Base-by-base conservation (phyloP, 30 jellyfish, hydroid and myxozoan genomes). In the Pelagia noctiluca region DNA sequence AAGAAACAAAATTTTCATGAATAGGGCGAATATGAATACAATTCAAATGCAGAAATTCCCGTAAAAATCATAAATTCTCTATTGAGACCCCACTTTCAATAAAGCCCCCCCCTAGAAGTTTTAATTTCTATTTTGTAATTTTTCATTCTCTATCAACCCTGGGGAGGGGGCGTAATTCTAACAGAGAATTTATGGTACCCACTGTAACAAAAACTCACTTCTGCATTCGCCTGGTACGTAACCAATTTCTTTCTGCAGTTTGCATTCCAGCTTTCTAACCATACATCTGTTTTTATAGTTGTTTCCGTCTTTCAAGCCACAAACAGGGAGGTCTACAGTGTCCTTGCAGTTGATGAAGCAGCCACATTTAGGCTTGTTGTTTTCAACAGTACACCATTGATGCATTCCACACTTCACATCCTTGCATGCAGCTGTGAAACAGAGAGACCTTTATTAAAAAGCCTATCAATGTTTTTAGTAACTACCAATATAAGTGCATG, bases 261-360 rank as follows among this genome's bases (percentile, higher is more conserved):
- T 37, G 54, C 97, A 90, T 47, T 90, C 97, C 18, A 21, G 67
- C 33, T 70, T 75, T 67, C 88, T 63, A 49, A 90, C 81, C 12
- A 38, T 49, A 66, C 97, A 90, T 34, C 29, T 82, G 88, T 78
- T 90, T 54, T 50, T 78, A 76, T 83, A 90, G 2, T 78, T 57
- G 50, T 66, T 78, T 2, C 96, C 90, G 63, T 90, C 70, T 3
- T 1, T 25, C 32, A 72, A 16, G 21, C 96, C 96, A 50, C 97
- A 90, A 13, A 83, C 92, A 0, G 89, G 92, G 8, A 42, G 47
- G 22, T 50, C 83, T 28, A 47, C 62, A 3, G 36, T 80, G 54
- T 78, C 75, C 35, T 69, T 49, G 85, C 97, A 90, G 29, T 71
- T 79, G 24, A 80, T 35, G 34, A 31, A 87, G 61, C 97, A 90